Evolutionary conservation across 2,797 vertebrate species (phyloP), one percentile per base, ranked within the genome.

Genomic region (Anguilla pacifica): DNA sequence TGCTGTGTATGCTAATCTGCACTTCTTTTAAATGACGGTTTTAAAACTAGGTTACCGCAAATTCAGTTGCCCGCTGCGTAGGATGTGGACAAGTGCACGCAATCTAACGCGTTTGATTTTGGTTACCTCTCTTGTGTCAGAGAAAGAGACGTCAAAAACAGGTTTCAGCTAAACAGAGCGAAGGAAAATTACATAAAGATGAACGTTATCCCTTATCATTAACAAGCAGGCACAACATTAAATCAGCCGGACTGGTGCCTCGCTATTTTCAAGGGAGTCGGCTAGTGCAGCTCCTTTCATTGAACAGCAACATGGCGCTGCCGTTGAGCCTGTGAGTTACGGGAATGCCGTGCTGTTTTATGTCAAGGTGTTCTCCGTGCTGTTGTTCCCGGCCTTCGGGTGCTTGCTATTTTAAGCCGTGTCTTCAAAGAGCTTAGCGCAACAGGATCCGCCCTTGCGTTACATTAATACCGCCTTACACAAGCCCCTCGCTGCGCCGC

Each of bases 401-500:
- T 46, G 77, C 85, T 88, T 86, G 83, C 74, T 57, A 39, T 86
- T 86, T 86, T 88, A 87, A 88, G 85, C 84, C 6, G 55, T 88
- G 81, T 87, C 46, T 89, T 89, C 39, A 39, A 49, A 55, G 87
- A 87, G 72, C 86, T 86, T 87, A 90, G 88, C 81, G 86, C 86
- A 87, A 83, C 84, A 49, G 88, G 85, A 85, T 89, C 85, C 59
- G 15, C 31, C 57, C 81, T 87, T 86, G 77, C 1, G 90, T 89
- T 85, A 72, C 87, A 81, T 90, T 85, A 86, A 85, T 81, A 82
- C 88, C 72, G 85, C 86, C 84, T 91, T 86, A 85, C 79, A 49
- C 88, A 87, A 90, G 83, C 85, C n/a, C 13, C 22, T 46, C 55
- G 85, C 85, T 91, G 61, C 72, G 51, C 84, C 89, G 87, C 39